These are phyloP conservation scores for Uromys caudimaculatus DNA, from an alignment of 2,797 vertebrate species.

Conservation along the genomic window DNA sequence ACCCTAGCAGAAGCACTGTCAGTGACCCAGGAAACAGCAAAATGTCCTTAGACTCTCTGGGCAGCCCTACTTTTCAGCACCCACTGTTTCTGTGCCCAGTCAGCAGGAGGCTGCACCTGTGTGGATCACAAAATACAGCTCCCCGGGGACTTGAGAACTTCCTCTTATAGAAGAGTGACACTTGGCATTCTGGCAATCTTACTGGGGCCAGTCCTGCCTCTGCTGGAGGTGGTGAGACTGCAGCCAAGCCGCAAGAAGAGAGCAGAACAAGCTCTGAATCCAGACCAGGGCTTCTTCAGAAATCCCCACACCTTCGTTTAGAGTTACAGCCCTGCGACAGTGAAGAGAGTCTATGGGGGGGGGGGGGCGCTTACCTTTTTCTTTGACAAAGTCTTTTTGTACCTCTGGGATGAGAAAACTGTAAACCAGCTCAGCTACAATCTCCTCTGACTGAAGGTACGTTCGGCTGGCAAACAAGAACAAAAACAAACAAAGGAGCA, in stretches of 20 bases:
- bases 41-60: fast-evolving
- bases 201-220: not conserved
- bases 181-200: not conserved
- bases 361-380: conserved; percentile 90
- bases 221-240: not conserved
- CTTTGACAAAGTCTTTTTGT: conserved; percentile 90
- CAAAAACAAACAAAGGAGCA: not conserved
- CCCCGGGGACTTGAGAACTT: not conserved
- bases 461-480: conserved; percentile 86
- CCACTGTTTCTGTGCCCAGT: not conserved
- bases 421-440: conserved; percentile 95
- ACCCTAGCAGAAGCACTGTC: not conserved
- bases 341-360: not conserved
- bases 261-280: not conserved
- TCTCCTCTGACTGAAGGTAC: conserved; percentile 93
- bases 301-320: conserved; percentile 10
- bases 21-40: not conserved
- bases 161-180: not conserved
- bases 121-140: not conserved
- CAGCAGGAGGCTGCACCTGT: not conserved
- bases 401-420: conserved; percentile 96
- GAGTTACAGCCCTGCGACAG: not conserved
- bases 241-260: not conserved
- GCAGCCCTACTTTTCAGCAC: not conserved
- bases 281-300: conserved; percentile 3